Evolutionary conservation across 2,797 vertebrate genomes (phyloP).

Genomic region (Leptodactylus fallax): DNA sequence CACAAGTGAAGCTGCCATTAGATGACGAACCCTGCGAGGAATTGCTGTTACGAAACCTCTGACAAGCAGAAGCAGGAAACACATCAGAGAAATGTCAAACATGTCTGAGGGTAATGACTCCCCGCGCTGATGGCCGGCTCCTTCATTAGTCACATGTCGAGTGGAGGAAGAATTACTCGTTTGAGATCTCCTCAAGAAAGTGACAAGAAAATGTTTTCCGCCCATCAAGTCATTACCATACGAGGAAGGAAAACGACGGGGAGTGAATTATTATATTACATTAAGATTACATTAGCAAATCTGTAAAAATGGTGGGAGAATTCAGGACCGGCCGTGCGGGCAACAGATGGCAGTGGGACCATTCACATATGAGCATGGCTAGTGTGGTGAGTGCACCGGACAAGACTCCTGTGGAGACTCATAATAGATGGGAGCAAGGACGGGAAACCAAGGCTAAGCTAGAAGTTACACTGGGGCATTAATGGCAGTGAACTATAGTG

Average conservation of each 20-base stretch:
- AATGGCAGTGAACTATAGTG: too few species aligned
- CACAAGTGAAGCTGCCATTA: background rate
- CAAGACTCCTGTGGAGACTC: too few species aligned
- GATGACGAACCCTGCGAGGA: constrained; percentile 24
- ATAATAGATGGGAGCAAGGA: too few species aligned
- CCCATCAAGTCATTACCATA: constrained; percentile 23
- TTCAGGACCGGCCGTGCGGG: background rate
- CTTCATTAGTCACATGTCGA: constrained; percentile 44
- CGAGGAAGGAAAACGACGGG: background rate
- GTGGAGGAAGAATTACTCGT: constrained; percentile 17
- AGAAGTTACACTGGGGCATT: too few species aligned
- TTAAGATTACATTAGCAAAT: background rate
- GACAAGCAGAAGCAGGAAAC: constrained; percentile 51
- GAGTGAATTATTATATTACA: background rate
- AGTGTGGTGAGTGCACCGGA: too few species aligned
- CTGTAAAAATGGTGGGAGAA: background rate
- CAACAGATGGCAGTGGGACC: background rate
- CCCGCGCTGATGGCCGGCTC: background rate
- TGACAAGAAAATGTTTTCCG: constrained; percentile 47
- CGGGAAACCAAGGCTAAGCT: too few species aligned
- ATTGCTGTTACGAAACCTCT: constrained; percentile 18
- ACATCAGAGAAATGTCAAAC: constrained; percentile 23
- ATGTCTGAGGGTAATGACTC: constrained; percentile 22
- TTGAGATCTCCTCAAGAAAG: constrained; percentile 30
- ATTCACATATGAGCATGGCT: too few species aligned